Percentiles rank a stretch among this genome's conserved stretches.
These are phyloP conservation scores for Leguminivora glycinivorella DNA, from an alignment of 1,140 invertebrate species.

Conservation along the genomic window DNA sequence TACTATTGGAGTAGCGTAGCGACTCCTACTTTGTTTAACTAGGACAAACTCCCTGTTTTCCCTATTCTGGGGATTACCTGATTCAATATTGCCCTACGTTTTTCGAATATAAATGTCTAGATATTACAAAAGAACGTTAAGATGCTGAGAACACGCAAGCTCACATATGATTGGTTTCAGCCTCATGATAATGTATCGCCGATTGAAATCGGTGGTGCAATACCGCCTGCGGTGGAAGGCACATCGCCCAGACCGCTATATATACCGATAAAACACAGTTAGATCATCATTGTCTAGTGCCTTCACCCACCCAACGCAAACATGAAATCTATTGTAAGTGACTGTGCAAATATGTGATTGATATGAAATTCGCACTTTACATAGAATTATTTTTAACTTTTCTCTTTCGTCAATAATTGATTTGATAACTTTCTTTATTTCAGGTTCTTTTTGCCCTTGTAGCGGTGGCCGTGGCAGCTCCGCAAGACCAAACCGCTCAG, in stretches of 20 bases:
- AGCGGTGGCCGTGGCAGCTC: slow-evolving; percentile 70
- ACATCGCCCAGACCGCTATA: slow-evolving; percentile 59
- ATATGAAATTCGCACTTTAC: background rate
- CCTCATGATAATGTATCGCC: slow-evolving; percentile 49
- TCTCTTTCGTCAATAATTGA: background rate
- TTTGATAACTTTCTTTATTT: slow-evolving; percentile 34
- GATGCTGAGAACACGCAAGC: slow-evolving; percentile 41
- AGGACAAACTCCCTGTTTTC: no score
- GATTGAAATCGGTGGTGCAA: slow-evolving; percentile 72
- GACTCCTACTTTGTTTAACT: no score
- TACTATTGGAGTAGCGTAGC: no score
- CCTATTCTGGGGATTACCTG: no score
- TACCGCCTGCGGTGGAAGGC: slow-evolving; percentile 65
- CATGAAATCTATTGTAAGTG: slow-evolving; percentile 75
- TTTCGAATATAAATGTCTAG: background rate
- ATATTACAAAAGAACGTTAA: slow-evolving; percentile 35
- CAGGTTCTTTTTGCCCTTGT: slow-evolving; percentile 69
- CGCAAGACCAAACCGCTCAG: slow-evolving; percentile 78
- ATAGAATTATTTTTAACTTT: background rate
- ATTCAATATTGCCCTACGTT: background rate
- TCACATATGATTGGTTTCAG: slow-evolving; percentile 34
- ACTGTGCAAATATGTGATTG: slow-evolving; percentile 39
- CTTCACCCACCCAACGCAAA: slow-evolving; percentile 65
- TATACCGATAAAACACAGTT: slow-evolving; percentile 67
- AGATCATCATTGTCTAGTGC: slow-evolving; percentile 72